phyloP scores from a whole-genome alignment of 2,113 vertebrate genomes.

The Aythya baeri region DNA sequence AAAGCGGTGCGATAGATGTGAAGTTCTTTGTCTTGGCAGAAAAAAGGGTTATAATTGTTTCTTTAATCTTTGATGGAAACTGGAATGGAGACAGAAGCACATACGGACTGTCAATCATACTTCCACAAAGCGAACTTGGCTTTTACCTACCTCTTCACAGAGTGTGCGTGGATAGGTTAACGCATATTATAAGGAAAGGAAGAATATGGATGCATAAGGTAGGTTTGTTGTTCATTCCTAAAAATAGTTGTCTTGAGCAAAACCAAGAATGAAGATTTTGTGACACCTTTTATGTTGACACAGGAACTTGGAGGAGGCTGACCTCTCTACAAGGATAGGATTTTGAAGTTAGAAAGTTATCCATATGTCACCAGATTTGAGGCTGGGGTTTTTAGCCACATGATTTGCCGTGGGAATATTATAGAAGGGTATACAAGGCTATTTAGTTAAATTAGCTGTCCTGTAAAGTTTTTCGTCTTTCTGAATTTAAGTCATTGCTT shows the following conservation, averaged over 20 bases:
- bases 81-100: constrained; percentile 98
- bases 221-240: constrained; percentile 28
- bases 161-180: constrained; percentile 93
- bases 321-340: neutral
- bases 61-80: constrained; percentile 96
- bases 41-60: constrained; percentile 96
- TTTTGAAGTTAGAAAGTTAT: neutral
- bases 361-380: neutral
- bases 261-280: neutral
- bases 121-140: constrained; percentile 91
- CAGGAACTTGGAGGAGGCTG: neutral
- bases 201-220: constrained; percentile 99
- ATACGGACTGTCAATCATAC: constrained; percentile 93
- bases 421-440: fast-evolving
- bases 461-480: neutral
- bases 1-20: constrained; percentile 95
- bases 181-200: constrained; percentile 94
- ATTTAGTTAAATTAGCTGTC: neutral
- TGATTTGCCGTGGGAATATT: neutral
- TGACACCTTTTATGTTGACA: neutral
- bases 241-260: neutral
- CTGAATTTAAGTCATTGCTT: neutral
- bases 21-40: constrained; percentile 98
- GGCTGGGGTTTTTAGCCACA: neutral
- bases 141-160: constrained; percentile 95